Evolutionary conservation across 92 coral and sea anemone genomes (phyloP).

Genomic region (Virgularia gustaviana): DNA sequence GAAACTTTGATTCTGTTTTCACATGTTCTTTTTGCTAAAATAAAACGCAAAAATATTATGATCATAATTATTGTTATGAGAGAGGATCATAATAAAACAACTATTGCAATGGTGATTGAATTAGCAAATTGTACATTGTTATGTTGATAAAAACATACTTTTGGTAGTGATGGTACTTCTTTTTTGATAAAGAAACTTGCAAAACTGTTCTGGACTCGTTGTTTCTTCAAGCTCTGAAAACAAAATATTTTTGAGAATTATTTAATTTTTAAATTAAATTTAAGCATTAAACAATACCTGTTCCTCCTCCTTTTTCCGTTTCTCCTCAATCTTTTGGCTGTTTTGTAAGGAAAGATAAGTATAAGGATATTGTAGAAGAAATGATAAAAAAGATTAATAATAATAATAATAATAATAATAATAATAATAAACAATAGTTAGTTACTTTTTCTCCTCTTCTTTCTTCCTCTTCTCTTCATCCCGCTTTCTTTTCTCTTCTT

Average conservation of each 20-base stretch:
- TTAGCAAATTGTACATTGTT: not conserved
- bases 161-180: slow-evolving; percentile 53
- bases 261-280: no score
- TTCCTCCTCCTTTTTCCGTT: slow-evolving; percentile 73
- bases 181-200: slow-evolving; percentile 70
- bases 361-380: not conserved
- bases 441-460: slow-evolving; percentile 57
- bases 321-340: slow-evolving; percentile 62
- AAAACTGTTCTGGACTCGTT: slow-evolving; percentile 59
- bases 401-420: no score
- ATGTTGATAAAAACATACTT: slow-evolving; percentile 48
- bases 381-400: not conserved
- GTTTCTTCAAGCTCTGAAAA: slow-evolving; percentile 65
- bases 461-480: slow-evolving; percentile 56
- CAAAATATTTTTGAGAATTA: no score
- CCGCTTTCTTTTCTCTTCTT: slow-evolving; percentile 67
- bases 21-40: slow-evolving; percentile 58
- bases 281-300: slow-evolving; percentile 71
- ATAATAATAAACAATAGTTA: no score
- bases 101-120: not conserved
- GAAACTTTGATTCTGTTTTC: slow-evolving; percentile 54
- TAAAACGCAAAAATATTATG: not conserved
- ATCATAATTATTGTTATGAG: not conserved
- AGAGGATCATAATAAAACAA: not conserved
- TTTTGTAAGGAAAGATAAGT: not conserved